Conservation (phyloP, 2,888 invertebrate genomes). For the Xiphydria camelus region DNA sequence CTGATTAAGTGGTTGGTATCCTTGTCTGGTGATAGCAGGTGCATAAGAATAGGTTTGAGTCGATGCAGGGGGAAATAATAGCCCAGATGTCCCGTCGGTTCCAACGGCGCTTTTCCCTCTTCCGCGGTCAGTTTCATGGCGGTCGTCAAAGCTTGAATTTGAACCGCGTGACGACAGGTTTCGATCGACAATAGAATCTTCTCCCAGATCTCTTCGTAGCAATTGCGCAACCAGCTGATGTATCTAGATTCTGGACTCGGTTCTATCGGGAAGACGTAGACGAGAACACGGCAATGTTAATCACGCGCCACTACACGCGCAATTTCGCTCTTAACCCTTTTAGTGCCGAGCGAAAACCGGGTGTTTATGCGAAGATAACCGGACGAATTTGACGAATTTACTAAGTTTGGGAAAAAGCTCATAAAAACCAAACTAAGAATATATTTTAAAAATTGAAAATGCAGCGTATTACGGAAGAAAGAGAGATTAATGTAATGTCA, state of each 20-base stretch:
- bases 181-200: slow-evolving; percentile 65
- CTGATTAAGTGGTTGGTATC: slow-evolving; percentile 66
- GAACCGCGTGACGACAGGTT: slow-evolving; percentile 60
- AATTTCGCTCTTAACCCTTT: too few species aligned
- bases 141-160: slow-evolving; percentile 69
- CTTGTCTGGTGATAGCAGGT: slow-evolving; percentile 66
- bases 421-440: too few species aligned
- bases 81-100: slow-evolving; percentile 55
- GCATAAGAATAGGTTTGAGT: slow-evolving; percentile 69
- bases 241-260: slow-evolving; percentile 67
- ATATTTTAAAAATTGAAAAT: too few species aligned
- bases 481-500: too few species aligned
- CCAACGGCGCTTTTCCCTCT: slow-evolving; percentile 73
- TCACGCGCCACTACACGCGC: too few species aligned
- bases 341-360: too few species aligned
- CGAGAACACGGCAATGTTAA: too few species aligned
- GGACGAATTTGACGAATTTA: too few species aligned
- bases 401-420: too few species aligned
- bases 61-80: slow-evolving; percentile 70
- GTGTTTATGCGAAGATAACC: too few species aligned
- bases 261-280: slow-evolving; percentile 42
- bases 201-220: slow-evolving; percentile 69
- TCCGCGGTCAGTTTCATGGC: slow-evolving; percentile 73
- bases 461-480: too few species aligned
- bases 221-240: slow-evolving; percentile 69